Conservation (phyloP, 2,797 vertebrate species). For the Amazona finschi region DNA sequence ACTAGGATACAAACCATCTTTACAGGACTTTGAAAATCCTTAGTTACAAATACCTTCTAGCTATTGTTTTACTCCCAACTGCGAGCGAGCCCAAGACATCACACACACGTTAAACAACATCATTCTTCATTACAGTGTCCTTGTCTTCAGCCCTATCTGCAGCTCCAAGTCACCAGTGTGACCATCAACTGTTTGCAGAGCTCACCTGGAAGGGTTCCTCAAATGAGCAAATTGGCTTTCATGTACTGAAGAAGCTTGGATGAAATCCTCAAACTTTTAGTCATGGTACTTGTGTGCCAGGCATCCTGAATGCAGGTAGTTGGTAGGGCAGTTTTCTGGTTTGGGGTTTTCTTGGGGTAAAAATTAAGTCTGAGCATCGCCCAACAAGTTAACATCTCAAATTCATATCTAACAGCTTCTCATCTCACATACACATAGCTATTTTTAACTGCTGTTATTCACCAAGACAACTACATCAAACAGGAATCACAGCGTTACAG, state of each 20-base stretch:
- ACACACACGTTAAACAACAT: accelerated
- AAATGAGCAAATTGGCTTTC: accelerated
- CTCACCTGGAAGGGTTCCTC: neutral
- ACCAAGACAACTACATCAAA: accelerated
- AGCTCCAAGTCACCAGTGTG: neutral
- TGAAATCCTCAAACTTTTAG: neutral
- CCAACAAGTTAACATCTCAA: neutral
- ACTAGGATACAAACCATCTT: too few relatives aligned
- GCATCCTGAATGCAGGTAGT: neutral
- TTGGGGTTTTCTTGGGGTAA: neutral
- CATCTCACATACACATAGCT: neutral
- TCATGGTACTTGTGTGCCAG: neutral
- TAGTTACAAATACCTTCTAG: neutral
- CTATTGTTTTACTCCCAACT: neutral
- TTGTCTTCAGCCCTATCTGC: accelerated
- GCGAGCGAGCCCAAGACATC: accelerated
- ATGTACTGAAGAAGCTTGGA: accelerated
- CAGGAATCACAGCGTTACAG: accelerated
- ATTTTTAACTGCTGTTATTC: neutral
- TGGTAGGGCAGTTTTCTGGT: too few relatives aligned
- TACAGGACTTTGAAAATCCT: neutral
- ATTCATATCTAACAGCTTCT: neutral
- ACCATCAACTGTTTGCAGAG: neutral
- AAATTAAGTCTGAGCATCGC: neutral
- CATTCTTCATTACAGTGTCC: accelerated